These are phyloP conservation scores for Chaetogeoica ovagalla DNA, from an alignment of 2,888 invertebrate genomes.

Conservation along the genomic window DNA sequence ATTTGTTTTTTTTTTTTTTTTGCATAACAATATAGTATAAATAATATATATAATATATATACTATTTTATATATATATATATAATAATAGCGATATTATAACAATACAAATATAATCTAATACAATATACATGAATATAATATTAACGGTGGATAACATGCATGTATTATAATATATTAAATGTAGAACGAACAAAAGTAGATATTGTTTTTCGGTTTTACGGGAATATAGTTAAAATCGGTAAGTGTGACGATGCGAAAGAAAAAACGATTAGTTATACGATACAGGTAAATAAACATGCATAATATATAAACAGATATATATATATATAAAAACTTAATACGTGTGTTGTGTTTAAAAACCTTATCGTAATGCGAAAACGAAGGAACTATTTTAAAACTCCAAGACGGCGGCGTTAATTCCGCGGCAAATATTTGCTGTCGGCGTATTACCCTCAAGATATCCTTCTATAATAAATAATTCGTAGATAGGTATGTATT, in stretches of 20 bases:
- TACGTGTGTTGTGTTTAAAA: not conserved
- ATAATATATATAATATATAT: too few relatives aligned
- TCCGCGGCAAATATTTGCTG: slow-evolving; percentile 50
- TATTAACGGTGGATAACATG: too few relatives aligned
- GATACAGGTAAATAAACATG: not conserved
- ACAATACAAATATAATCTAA: too few relatives aligned
- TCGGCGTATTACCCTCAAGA: slow-evolving; percentile 48
- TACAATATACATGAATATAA: too few relatives aligned
- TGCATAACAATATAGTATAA: too few relatives aligned
- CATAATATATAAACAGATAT: not conserved
- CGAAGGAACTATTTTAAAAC: slow-evolving; percentile 54
- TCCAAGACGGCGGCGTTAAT: slow-evolving; percentile 49
- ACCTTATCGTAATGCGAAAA: slow-evolving; percentile 52
- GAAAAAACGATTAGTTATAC: slow-evolving; percentile 7
- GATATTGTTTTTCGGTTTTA: not conserved
- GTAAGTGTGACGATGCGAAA: not conserved
- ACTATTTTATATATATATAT: too few relatives aligned
- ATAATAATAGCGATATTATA: too few relatives aligned
- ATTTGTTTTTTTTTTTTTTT: too few relatives aligned
- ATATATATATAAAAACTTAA: too few relatives aligned
- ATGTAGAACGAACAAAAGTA: not conserved
- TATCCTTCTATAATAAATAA: slow-evolving; percentile 37
- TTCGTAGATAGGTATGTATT: slow-evolving; percentile 7
- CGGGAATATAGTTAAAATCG: not conserved
- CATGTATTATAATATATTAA: too few relatives aligned